Conservation (phyloP, 2,113 vertebrate genomes). For the Pongo abelii region DNA sequence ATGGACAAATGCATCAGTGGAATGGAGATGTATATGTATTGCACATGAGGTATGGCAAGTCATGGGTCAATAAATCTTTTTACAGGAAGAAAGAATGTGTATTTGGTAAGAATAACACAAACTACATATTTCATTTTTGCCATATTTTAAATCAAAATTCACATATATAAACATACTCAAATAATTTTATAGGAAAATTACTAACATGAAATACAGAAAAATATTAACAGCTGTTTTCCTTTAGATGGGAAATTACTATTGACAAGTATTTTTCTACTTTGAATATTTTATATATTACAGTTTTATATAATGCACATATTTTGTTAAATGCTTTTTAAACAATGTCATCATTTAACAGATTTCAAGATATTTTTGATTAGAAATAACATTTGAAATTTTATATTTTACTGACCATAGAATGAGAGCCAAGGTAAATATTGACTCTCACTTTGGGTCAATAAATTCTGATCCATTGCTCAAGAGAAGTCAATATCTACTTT, state of each 20-base stretch:
- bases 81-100: neutral
- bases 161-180: neutral
- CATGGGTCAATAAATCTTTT: neutral
- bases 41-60: neutral
- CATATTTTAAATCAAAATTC: neutral
- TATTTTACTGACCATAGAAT: slow-evolving; percentile 49
- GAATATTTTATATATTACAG: neutral
- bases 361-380: slow-evolving; percentile 49
- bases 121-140: slow-evolving; percentile 16
- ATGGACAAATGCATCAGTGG: neutral
- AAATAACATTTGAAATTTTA: slow-evolving; percentile 50
- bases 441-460: slow-evolving; percentile 66
- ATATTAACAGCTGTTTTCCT: neutral
- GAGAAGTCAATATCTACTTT: slow-evolving; percentile 76
- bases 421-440: slow-evolving; percentile 70
- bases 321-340: slow-evolving; percentile 19
- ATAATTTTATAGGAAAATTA: slow-evolving; percentile 1
- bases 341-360: slow-evolving; percentile 18
- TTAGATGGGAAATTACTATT: neutral
- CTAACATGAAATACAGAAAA: neutral
- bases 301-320: neutral
- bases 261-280: neutral
- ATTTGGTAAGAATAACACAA: neutral
- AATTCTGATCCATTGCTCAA: slow-evolving; percentile 66
- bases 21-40: neutral